Percentiles rank a stretch among this genome's conserved stretches.
Conservation (phyloP, 2,113 vertebrate genomes). For the Lutjanus erythropterus region DNA sequence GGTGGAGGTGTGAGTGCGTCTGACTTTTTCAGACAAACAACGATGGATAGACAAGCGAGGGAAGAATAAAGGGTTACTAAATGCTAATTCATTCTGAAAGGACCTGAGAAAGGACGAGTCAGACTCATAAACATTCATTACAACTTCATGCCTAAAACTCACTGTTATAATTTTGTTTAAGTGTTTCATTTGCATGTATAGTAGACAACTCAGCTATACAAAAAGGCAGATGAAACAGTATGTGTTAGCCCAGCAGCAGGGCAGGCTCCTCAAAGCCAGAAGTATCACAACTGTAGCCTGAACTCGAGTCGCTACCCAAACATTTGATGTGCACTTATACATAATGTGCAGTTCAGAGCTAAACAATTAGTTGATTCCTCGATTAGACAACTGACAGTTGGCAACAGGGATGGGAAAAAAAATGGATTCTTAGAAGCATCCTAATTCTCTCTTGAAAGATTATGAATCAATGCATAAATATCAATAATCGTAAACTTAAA, state of each 20-base stretch:
- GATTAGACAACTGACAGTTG: not conserved
- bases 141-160: not conserved
- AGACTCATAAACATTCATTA: no score
- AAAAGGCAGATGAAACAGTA: not conserved
- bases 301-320: not conserved
- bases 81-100: conserved; percentile 39
- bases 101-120: no score
- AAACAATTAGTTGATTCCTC: not conserved
- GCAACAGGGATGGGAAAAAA: no score
- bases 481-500: no score
- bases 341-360: not conserved
- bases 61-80: conserved; percentile 13
- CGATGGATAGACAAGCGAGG: conserved; percentile 22
- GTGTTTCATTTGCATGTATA: not conserved
- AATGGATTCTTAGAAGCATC: no score
- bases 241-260: not conserved
- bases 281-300: not conserved
- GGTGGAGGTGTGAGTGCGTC: not conserved
- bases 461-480: no score
- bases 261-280: not conserved
- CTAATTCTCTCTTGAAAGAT: no score
- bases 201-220: not conserved
- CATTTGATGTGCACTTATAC: not conserved
- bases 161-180: not conserved
- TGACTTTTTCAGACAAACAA: conserved; percentile 27